phyloP scores from a whole-genome alignment of 1,140 invertebrate genomes.

The Temnothorax nylanderi region DNA sequence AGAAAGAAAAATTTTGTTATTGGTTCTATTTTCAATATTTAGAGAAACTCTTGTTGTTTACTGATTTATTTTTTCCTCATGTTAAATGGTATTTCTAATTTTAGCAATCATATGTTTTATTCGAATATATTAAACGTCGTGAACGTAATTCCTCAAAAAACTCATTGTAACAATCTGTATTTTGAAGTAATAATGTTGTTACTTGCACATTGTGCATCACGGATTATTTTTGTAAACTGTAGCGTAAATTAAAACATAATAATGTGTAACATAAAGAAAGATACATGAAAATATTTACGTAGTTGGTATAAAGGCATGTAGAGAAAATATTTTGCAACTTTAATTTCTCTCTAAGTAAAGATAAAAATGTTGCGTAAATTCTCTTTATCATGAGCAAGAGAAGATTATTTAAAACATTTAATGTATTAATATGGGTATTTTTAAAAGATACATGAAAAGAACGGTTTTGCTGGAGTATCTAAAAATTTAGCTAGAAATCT shows the following conservation, averaged over 20 bases:
- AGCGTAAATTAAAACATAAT: conserved; percentile 8
- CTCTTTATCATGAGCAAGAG: background rate
- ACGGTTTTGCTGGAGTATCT: too few species aligned
- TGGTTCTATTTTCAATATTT: background rate
- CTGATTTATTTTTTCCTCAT: background rate
- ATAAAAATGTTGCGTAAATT: background rate
- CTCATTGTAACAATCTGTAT: background rate
- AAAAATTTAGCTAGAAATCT: too few species aligned
- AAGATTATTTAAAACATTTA: background rate
- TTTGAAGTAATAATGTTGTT: background rate
- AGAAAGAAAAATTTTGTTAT: background rate
- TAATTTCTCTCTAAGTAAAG: background rate
- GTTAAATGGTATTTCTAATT: background rate
- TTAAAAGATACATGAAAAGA: background rate
- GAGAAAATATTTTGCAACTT: background rate
- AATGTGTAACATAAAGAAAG: background rate
- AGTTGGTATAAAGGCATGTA: background rate
- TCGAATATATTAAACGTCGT: background rate
- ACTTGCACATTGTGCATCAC: background rate
- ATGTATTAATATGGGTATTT: background rate
- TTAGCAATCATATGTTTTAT: background rate
- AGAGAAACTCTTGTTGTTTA: background rate
- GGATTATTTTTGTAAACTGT: background rate
- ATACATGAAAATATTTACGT: background rate
- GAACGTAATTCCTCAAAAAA: background rate